These are phyloP conservation scores for Drosophila equinoxialis DNA, from an alignment of 1,140 invertebrate genomes.

Conservation along the genomic window DNA sequence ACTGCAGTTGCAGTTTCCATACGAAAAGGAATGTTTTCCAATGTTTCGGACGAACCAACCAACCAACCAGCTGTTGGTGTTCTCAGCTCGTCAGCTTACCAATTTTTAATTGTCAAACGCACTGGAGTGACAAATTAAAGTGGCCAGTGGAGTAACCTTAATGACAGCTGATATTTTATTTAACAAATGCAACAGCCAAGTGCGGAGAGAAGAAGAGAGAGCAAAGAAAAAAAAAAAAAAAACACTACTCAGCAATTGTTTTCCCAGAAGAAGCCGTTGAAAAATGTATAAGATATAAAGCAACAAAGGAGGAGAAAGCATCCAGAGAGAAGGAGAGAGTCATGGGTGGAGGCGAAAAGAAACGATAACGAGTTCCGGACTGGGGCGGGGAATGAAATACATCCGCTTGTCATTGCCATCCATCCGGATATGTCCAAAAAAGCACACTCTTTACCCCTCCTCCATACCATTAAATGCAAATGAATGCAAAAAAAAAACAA, in stretches of 20 bases:
- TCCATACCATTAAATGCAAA: constrained; percentile 69
- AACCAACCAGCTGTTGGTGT: constrained; percentile 1
- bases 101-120: constrained; percentile 78
- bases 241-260: constrained; percentile 54
- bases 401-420: constrained; percentile 69
- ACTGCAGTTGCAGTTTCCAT: not conserved
- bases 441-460: not conserved
- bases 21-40: constrained; percentile 12
- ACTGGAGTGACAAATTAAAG: constrained; percentile 74
- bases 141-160: constrained; percentile 54
- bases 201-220: not conserved
- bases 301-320: constrained; percentile 15
- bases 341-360: not conserved
- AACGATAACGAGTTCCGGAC: constrained; percentile 22
- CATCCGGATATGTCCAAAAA: constrained; percentile 14
- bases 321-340: not conserved
- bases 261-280: constrained; percentile 51
- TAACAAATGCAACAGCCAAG: constrained; percentile 75
- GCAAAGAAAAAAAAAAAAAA: not conserved
- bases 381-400: constrained; percentile 56
- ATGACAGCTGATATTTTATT: constrained; percentile 79
- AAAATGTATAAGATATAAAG: constrained; percentile 64
- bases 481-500: constrained; percentile 42
- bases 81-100: constrained; percentile 41
- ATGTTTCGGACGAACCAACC: constrained; percentile 6